Base-by-base conservation (phyloP, 1,140 invertebrate species). In the Aphis gossypii region DNA sequence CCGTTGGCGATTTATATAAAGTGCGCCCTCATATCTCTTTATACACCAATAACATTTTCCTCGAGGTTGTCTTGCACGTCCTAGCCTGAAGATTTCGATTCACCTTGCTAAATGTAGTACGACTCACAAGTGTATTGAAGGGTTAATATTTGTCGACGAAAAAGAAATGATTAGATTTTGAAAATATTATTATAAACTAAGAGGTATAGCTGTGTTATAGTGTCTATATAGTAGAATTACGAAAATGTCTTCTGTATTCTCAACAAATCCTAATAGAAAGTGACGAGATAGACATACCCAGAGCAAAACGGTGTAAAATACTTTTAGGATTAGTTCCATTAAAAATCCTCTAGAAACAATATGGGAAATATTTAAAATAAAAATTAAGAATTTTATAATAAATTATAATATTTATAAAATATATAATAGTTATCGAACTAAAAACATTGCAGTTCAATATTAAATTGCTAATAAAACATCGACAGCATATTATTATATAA, bases 1-100 rank as follows among this genome's bases (percentile, higher is more conserved):
- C 56, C 90, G 90, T 46, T 51, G 90, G 90, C 90, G 90, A 92
- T 92, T 82, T 82, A 82, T 92, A 92, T 92, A 92, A 92, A 83
- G 56, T 82, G 56, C 68, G n/a, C 41, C n/a, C 90, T 83, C 90
- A 38, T 92, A 92, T 82, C 90, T 92, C 68, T 92, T 82, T 44
- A 92, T 82, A 82, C 68, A 46, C 38, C 54, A n/a, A 90, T 44
- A 68, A n/a, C 87, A 23, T 46, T 83, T 92, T 76, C n/a, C 25
- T 51, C 48, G 7, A 46, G 30, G 20, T 30, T 44, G 44, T 8
- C 41, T 23, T 35, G 25, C 35, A 30, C 20, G 38, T 48, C 41
- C 46, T n/a, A 5, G 21, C 0, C n/a, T 8, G 41, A 87, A 87
- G 9, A 87, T 87, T 48, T 48, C 30, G 44, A 87, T 48, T 87